These are phyloP conservation scores for Listronotus bonariensis DNA, from an alignment of 1,140 invertebrate genomes.

Conservation along the genomic window DNA sequence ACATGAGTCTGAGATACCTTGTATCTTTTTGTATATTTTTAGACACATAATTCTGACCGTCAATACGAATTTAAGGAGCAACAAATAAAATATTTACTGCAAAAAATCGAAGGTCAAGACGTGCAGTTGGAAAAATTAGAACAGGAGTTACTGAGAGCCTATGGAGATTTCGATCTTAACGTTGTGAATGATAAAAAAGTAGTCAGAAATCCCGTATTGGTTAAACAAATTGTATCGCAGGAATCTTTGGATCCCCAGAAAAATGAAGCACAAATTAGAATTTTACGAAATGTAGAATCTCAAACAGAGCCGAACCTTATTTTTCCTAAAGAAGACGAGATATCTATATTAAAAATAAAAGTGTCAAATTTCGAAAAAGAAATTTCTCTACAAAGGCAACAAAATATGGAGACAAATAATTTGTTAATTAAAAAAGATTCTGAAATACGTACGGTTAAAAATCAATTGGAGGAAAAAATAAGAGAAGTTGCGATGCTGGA, in stretches of 20 bases:
- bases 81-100: slow-evolving; percentile 47
- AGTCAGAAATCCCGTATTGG: slow-evolving; percentile 3
- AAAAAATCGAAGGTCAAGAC: slow-evolving; percentile 48
- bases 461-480: too few species aligned
- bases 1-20: background rate
- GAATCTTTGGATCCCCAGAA: slow-evolving; percentile 20
- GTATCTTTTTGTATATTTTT: too few species aligned
- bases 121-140: slow-evolving; percentile 50
- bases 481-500: too few species aligned
- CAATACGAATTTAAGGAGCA: slow-evolving; percentile 48
- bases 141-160: slow-evolving; percentile 48
- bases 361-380: too few species aligned
- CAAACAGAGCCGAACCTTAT: slow-evolving; percentile 9
- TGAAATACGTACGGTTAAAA: too few species aligned
- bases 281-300: slow-evolving; percentile 21
- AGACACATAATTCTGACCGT: slow-evolving; percentile 7
- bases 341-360: too few species aligned
- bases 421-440: too few species aligned
- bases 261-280: slow-evolving; percentile 8
- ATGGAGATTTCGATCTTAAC: slow-evolving; percentile 31
- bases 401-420: too few species aligned
- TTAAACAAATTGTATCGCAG: slow-evolving; percentile 10
- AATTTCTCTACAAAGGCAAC: too few species aligned
- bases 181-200: background rate
- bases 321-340: too few species aligned